These are phyloP conservation scores for Rhamphomyia laevipes DNA, from an alignment of 2,888 invertebrate genomes.

Conservation along the genomic window DNA sequence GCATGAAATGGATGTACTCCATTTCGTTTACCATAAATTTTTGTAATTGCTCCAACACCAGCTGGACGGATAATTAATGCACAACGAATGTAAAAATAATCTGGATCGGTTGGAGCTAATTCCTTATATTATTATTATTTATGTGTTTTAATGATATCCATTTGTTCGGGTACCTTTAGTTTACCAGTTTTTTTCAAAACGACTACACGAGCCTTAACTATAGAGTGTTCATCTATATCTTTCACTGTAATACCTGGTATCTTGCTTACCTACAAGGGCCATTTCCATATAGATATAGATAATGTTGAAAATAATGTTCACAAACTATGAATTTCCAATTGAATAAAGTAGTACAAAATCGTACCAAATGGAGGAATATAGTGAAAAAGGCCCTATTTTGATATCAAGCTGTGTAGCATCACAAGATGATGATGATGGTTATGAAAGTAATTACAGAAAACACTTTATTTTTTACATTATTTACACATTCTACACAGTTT, in stretches of 20 bases:
- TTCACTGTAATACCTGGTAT: conserved; percentile 93
- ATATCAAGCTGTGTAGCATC: too few species aligned
- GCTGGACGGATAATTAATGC: conserved; percentile 89
- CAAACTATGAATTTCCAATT: too few species aligned
- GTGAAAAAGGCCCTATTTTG: too few species aligned
- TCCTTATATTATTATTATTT: conserved; percentile 96
- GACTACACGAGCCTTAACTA: conserved; percentile 89
- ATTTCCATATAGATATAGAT: too few species aligned
- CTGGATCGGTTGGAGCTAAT: conserved; percentile 92
- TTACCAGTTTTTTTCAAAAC: conserved; percentile 97
- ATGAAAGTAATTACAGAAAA: too few species aligned
- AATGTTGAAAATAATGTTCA: too few species aligned
- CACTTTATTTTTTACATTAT: too few species aligned
- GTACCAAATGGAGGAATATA: too few species aligned
- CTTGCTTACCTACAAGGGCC: too few species aligned
- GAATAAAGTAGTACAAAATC: too few species aligned
- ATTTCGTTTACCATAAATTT: conserved; percentile 95
- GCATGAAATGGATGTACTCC: conserved; percentile 94
- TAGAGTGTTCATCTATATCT: conserved; percentile 97
- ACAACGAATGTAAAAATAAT: conserved; percentile 95
- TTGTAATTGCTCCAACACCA: conserved; percentile 91
- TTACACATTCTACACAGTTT: too few species aligned
- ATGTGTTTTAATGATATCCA: conserved; percentile 93
- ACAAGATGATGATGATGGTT: too few species aligned
- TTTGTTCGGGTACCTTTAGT: conserved; percentile 94